Evolutionary conservation across 2,888 invertebrate genomes (phyloP), one percentile per base, ranked within the genome.

Genomic region (Lypha dubia): DNA sequence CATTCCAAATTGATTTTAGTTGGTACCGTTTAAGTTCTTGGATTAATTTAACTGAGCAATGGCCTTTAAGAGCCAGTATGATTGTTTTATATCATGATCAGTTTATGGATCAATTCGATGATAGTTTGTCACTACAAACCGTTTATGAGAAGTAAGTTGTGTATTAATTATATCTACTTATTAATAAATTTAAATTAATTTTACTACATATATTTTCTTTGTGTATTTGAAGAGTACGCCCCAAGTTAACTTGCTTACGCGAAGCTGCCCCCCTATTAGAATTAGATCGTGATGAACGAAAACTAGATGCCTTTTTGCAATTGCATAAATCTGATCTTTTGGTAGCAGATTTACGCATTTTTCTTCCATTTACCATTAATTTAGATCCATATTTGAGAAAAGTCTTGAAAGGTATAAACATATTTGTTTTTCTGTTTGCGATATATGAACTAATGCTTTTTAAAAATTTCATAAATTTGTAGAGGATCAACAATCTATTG

Each of bases 21-120:
- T 99, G 99, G 99, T 98, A 98, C 93, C 96, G 98, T 88, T 94
- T 99, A 88, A 98, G 98, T 84, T 97, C 98, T 80, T 99, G 99
- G 99, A 97, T 99, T 87, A 99, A 99, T 93, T 95, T 99, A 79
- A 98, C 99, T 0, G 99, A 99, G 91, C 99, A 99, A 92, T 99
- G 99, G 99, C 99, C 99, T 0, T 97, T 98, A 93, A 94, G 99
- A 75, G 97, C 98, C 32, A 98, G 99, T 15, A 99, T 99, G 98
- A 96, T 99, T 89, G 98, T 99, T 86, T 95, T 98, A 89, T 96
- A 98, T 91, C 98, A 97, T 91, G 98, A 99, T 92, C 95, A 96
- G 79, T 95, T 95, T 88, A 98, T 98, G 91, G 97, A 98, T 35
- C 94, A 94, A 83, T 94, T 98, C 63, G 98, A 98, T 83, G 98